phyloP scores from a whole-genome alignment of 2,888 invertebrate genomes.

The Patella caerulea region DNA sequence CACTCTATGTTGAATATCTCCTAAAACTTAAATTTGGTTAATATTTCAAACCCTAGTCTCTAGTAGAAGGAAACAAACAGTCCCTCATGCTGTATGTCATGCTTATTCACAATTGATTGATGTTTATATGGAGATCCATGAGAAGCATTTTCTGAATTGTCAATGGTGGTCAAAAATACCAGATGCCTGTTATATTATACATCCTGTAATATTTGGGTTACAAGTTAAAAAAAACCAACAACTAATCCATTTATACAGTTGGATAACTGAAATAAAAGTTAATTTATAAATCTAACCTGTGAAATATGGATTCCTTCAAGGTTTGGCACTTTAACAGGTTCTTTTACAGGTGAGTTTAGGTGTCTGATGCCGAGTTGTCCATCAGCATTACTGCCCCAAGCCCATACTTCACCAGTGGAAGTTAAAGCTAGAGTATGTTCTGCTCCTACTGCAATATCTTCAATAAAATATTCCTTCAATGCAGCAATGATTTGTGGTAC shows the following conservation, averaged over 20 bases:
- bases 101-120: too few species aligned
- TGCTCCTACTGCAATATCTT: constrained; percentile 77
- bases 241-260: neutral
- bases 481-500: constrained; percentile 75
- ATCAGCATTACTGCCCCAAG: constrained; percentile 79
- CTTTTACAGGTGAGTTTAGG: constrained; percentile 74
- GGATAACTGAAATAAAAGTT: too few species aligned
- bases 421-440: constrained; percentile 77
- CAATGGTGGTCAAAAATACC: too few species aligned
- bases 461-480: constrained; percentile 74
- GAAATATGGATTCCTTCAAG: constrained; percentile 75
- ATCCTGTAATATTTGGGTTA: neutral
- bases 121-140: too few species aligned
- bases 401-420: constrained; percentile 76
- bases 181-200: too few species aligned
- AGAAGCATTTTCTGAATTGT: too few species aligned
- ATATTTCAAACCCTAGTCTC: too few species aligned
- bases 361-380: constrained; percentile 78
- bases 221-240: neutral
- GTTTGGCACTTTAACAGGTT: constrained; percentile 75
- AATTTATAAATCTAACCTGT: constrained; percentile 70
- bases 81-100: too few species aligned
- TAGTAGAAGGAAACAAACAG: too few species aligned
- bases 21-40: too few species aligned
- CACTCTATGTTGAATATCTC: too few species aligned